Conservation (phyloP, 2,797 vertebrate genomes). For the Centropyge bicolor region DNA sequence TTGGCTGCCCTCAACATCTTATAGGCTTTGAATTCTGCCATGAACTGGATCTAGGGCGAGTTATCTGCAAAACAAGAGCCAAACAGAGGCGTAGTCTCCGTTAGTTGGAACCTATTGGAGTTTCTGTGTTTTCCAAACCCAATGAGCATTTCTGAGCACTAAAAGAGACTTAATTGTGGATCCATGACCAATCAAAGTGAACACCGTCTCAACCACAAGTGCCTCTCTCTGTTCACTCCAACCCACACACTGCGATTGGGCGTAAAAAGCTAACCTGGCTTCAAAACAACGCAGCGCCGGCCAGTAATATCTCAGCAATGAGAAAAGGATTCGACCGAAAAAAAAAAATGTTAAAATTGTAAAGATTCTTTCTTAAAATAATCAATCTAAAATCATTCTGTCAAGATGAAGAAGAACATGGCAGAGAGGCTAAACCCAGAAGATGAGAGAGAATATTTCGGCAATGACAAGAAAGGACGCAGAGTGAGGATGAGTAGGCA, state of each 20-base stretch:
- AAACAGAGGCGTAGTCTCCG: conserved; percentile 43
- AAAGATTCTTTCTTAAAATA: background rate
- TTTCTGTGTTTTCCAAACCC: conserved; percentile 46
- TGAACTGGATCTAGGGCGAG: conserved; percentile 64
- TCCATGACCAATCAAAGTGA: conserved; percentile 82
- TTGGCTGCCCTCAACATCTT: conserved; percentile 71
- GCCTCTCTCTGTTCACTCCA: conserved; percentile 42
- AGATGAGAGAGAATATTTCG: conserved; percentile 2
- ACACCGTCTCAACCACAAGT: conserved; percentile 64
- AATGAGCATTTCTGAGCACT: conserved; percentile 50
- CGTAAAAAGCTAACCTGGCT: conserved; percentile 38
- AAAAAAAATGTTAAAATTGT: background rate
- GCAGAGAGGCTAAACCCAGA: background rate
- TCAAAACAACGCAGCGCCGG: background rate
- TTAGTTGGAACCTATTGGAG: conserved; percentile 51
- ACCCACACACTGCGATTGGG: conserved; percentile 51
- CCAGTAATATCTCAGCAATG: background rate
- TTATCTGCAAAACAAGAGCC: conserved; percentile 63
- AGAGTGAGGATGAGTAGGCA: background rate
- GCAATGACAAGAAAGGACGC: background rate
- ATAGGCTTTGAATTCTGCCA: conserved; percentile 74
- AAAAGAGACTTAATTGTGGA: conserved; percentile 81
- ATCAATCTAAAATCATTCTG: background rate
- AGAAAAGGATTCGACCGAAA: background rate
- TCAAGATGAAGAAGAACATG: background rate